phyloP scores from a whole-genome alignment of 2,888 invertebrate species.

The Gibbula magus region DNA sequence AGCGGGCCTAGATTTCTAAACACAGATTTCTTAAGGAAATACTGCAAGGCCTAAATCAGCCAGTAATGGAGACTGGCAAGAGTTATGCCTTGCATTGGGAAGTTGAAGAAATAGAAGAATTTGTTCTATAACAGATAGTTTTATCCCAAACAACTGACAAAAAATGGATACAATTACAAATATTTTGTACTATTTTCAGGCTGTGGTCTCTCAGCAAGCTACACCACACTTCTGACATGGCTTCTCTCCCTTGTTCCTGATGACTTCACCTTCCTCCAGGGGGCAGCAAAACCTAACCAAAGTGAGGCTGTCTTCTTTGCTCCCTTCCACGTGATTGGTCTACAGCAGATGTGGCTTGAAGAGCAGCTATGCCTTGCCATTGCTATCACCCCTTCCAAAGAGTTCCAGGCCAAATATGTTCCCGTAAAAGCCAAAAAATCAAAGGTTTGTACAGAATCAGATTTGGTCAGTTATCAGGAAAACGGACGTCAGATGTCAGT shows the following conservation, averaged over 20 bases:
- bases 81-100: no score
- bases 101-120: background rate
- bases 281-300: constrained; percentile 9
- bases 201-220: constrained; percentile 61
- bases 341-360: constrained; percentile 69
- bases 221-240: constrained; percentile 68
- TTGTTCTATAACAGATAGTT: background rate
- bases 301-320: constrained; percentile 23
- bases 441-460: constrained; percentile 52
- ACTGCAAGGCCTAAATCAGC: no score
- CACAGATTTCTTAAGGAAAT: no score
- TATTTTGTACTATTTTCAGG: background rate
- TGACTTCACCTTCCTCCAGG: constrained; percentile 57
- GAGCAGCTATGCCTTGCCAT: constrained; percentile 65
- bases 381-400: constrained; percentile 61
- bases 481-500: no score
- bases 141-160: background rate
- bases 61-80: no score
- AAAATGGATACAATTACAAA: background rate
- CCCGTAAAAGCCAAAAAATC: constrained; percentile 56
- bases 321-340: constrained; percentile 68
- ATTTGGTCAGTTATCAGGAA: no score
- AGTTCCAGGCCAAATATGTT: constrained; percentile 53
- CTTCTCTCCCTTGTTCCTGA: constrained; percentile 68
- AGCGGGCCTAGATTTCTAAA: no score